Evolutionary conservation across 1,140 invertebrate genomes (phyloP).

Genomic region (Drosophila kurseongensis): DNA sequence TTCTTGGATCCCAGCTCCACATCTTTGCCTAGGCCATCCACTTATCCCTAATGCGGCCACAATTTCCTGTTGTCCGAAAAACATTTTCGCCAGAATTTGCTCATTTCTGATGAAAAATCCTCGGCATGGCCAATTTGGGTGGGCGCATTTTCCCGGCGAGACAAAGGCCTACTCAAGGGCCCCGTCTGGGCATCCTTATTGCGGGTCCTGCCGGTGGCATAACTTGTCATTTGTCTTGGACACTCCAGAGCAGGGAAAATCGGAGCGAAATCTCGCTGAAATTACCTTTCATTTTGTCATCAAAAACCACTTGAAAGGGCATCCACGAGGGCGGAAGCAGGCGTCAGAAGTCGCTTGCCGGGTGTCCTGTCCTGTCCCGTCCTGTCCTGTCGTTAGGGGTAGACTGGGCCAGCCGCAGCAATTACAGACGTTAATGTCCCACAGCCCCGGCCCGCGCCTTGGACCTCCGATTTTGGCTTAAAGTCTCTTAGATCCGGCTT

Average conservation of each 20-base stretch:
- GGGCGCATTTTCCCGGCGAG: slow-evolving; percentile 33
- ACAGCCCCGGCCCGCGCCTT: slow-evolving; percentile 1
- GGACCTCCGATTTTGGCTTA: slow-evolving; percentile 61
- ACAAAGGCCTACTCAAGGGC: slow-evolving; percentile 61
- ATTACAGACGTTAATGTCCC: slow-evolving; percentile 74
- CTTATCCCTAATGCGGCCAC: slow-evolving; percentile 64
- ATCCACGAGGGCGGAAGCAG: slow-evolving; percentile 37
- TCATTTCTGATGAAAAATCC: slow-evolving; percentile 45
- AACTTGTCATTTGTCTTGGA: slow-evolving; percentile 73
- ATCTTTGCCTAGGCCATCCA: slow-evolving; percentile 14
- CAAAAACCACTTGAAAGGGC: slow-evolving; percentile 82
- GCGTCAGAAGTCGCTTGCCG: slow-evolving; percentile 17
- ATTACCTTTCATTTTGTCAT: slow-evolving; percentile 84
- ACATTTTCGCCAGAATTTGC: slow-evolving; percentile 59
- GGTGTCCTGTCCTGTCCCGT: slow-evolving; percentile 30
- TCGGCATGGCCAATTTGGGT: slow-evolving; percentile 46
- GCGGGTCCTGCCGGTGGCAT: slow-evolving; percentile 41
- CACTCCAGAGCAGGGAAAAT: slow-evolving; percentile 59
- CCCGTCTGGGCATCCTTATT: slow-evolving; percentile 11
- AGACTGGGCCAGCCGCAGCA: slow-evolving; percentile 64
- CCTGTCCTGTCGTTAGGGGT: slow-evolving; percentile 53
- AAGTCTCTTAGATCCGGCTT: slow-evolving; percentile 62
- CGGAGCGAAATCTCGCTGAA: slow-evolving; percentile 66
- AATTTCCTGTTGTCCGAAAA: slow-evolving; percentile 72
- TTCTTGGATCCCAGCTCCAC: not conserved